Base-by-base conservation (phyloP, 2,888 invertebrate genomes). In the Lycocerus yunnanus region DNA sequence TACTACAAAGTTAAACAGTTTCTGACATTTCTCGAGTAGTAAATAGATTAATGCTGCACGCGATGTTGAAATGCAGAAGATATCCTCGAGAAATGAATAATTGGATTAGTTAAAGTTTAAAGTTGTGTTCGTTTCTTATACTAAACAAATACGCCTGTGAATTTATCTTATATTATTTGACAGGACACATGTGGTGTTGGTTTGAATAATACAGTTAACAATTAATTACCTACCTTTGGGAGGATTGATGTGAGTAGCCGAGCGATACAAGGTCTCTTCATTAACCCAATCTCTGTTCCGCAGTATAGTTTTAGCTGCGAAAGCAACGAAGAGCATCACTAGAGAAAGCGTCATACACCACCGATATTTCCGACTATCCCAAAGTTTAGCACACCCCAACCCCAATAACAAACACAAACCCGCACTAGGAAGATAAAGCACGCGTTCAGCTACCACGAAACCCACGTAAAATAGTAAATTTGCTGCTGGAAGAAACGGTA, bases 391-490 rank as follows among this genome's bases (percentile, higher is more conserved):
- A 77, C 92, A 89, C 59, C 95, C 94, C 80, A 93, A 88, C 69
- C 95, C 97, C 76, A 97, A 89, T 79, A 98, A 89, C 82, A 98
- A 90, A 88, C 97, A 98, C 88, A 94, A 95, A 70, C 98, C 98
- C 84, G 98, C 95, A 88, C 97, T 97, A 68, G 98, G 98, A 87
- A 98, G 92, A 89, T 98, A 99, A 79, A 99, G 90, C 80, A 98
- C 94, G 79, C 98, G 91, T 88, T 99, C 99, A 75, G 98, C 99
- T 72, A 98, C 95, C 80, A 99, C 98, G 88, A 99, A 99, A 68
- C 99, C 99, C 76, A 99, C 98, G 88, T 98, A 98, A 89, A 98
- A 97, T 88, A 98, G 93, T 82, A 98, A 89, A 90, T 99, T 99
- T 83, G 96, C 94, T 78, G 98, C 98, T 78, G 98, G 98, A 84